Base-by-base conservation (phyloP, 2,888 invertebrate species). In the Drosophila kuntzei region DNA sequence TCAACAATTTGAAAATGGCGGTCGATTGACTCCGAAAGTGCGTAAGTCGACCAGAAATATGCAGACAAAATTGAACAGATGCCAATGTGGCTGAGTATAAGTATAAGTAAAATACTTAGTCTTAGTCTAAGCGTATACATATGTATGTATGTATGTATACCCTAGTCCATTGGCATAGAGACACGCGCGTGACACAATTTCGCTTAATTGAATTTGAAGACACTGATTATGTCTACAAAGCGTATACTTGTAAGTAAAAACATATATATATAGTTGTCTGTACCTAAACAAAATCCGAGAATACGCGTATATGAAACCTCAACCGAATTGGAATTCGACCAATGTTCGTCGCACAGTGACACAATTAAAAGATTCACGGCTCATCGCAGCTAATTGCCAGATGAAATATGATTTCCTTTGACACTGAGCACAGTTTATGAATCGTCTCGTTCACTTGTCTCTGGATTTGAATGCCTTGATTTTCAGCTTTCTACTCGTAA, bases 321-420 rank as follows among this genome's bases (percentile, higher is more conserved):
- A 39, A 5, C 11, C 39, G 39, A 18, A 11, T 34, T 8, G 6
- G 25, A 34, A 41, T 8, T 25, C 16, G 39, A 32, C 20, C 14
- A 44, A 27, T 25, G 20, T 14, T 9, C 32, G 43, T 36, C 41
- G 39, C 18, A 34, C 58, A 70, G 61, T 71, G 67, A 49, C 44
- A 73, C 64, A 74, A 74, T 74, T 74, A 74, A 69, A 73, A 72
- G 36, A 65, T 66, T 67, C 59, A 55, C 62, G 60, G 75, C 64
- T 75, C 54, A 67, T 69, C 63, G 77, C 51, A 20, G 59, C 73
- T 85, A 78, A 80, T 77, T 88, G 88, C 54, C 71, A 68, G 51
- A 83, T 86, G 86, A 90, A 90, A 89, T 87, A 90, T 85, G 84
- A 79, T 80, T 90, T 90, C 90, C 90, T 89, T 84, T 90, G 90